A percentile compares a stretch with the other conserved stretches of the same genome.
Evolutionary conservation across 2,888 invertebrate species (phyloP).

Genomic region (Tenthredo amoena): DNA sequence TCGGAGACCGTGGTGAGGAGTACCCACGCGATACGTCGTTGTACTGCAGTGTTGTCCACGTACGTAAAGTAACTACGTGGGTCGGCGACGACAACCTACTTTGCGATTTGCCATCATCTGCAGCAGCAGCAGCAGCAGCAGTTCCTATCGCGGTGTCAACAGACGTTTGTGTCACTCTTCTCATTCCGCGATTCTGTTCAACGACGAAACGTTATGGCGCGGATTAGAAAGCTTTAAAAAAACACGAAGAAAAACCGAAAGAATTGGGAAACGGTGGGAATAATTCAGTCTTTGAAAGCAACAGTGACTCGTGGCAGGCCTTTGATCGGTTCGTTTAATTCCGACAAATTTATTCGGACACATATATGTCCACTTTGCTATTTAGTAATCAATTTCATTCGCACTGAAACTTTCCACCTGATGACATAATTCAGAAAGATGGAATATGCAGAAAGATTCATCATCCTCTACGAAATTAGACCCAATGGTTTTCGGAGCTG

Average conservation of each 20-base stretch:
- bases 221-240: neutral
- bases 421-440: neutral
- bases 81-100: slow-evolving; percentile 69
- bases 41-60: slow-evolving; percentile 57
- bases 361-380: neutral
- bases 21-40: slow-evolving; percentile 59
- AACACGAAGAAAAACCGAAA: neutral
- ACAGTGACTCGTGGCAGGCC: neutral
- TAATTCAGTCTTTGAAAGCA: neutral
- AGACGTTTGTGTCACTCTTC: neutral
- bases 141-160: neutral
- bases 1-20: slow-evolving; percentile 53
- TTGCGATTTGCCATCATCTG: slow-evolving; percentile 52
- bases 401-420: neutral
- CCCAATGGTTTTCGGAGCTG: neutral
- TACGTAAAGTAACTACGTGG: slow-evolving; percentile 63
- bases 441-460: neutral
- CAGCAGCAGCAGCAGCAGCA: slow-evolving; percentile 7
- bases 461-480: neutral
- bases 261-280: neutral
- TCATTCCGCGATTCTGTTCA: neutral
- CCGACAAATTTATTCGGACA: neutral
- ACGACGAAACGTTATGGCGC: neutral
- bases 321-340: neutral
- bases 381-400: neutral